Evolutionary conservation across 92 coral and sea anemone species (phyloP).

Genomic region (Epizoanthus stellaris): DNA sequence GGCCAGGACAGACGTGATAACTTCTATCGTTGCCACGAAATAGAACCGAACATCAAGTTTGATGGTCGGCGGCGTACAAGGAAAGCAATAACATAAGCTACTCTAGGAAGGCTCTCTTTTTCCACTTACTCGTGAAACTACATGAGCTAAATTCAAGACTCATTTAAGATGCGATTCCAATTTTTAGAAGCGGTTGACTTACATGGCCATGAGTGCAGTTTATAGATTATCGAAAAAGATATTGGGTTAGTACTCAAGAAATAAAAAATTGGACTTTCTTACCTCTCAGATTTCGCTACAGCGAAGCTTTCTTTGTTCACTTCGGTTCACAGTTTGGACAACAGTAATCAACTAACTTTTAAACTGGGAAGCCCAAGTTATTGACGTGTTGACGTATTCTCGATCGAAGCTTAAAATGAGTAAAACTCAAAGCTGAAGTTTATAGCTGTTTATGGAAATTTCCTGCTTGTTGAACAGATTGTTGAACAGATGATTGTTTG

Average conservation of each 20-base stretch:
- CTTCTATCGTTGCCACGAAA: not conserved
- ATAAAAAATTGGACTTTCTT: not conserved
- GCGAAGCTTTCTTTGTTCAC: constrained; percentile 23
- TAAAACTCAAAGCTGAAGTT: constrained; percentile 13
- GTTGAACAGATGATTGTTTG: constrained; percentile 45
- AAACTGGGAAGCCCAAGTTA: not conserved
- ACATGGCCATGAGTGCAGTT: not conserved
- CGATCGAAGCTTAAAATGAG: constrained; percentile 1
- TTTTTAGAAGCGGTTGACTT: not conserved
- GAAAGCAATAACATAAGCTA: not conserved
- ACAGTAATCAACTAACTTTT: not conserved
- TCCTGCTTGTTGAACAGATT: constrained; percentile 13
- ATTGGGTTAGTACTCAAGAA: constrained; percentile 4
- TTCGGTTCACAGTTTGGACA: not conserved
- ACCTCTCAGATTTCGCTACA: constrained; percentile 16
- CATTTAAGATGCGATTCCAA: not conserved
- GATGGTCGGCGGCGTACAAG: not conserved
- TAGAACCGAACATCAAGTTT: not conserved
- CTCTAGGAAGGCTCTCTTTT: no score
- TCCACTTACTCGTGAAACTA: no score
- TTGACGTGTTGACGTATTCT: not conserved
- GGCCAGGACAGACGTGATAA: not conserved
- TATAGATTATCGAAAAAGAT: not conserved
- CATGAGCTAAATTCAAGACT: not conserved
- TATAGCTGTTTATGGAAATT: constrained; percentile 44